Evolutionary conservation across 2,113 vertebrate species (phyloP), one percentile per base, ranked within the genome.

Genomic region (Pimephales promelas): DNA sequence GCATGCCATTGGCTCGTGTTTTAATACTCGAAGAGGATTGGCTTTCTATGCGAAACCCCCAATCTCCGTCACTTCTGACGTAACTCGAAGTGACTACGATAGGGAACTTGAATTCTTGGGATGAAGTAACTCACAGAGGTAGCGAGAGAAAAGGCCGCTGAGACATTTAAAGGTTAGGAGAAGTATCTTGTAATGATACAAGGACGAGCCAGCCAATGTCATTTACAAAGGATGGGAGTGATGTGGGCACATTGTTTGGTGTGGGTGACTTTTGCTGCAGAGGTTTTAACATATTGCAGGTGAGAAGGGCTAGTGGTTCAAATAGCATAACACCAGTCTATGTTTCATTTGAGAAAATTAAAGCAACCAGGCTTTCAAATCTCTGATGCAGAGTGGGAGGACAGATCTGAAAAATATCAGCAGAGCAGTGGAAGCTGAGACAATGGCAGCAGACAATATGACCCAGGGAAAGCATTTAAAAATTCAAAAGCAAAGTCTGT

Each of bases 121-220:
- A 57, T 72, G 5, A 56, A 77, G 31, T 9, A 77, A 31, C 72
- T 18, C 72, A 52, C 26, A 28, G 45, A 49, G 7, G 16, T 20
- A 72, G 72, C 10, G 1, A 52, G 24, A 10, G 5, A 34, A 9
- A 68, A 74, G 8, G 45, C 72, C 3, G 16, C 5, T 20, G 72
- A 31, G 72, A 49, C 47, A 52, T 74, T 74, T 49, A 74, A 74
- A 74, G 72, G 45, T 72, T 47, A 72, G 40, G 36, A 72, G n/a
- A 72, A 26, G 70, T 45, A 31, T 52, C 26, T 52, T 11, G 45
- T 20, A 74, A 74, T 31, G n/a, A 74, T 74, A 52, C 45, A 52
- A 73, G 88, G 20, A 85, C 72, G 45, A 36, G 57, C 66, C 22
- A 84, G 64, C 24, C 45, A 74, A 52, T 26, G 40, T 47, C 47